Conservation (phyloP, 2,888 invertebrate genomes). For the Torymus aiolomorphi region DNA sequence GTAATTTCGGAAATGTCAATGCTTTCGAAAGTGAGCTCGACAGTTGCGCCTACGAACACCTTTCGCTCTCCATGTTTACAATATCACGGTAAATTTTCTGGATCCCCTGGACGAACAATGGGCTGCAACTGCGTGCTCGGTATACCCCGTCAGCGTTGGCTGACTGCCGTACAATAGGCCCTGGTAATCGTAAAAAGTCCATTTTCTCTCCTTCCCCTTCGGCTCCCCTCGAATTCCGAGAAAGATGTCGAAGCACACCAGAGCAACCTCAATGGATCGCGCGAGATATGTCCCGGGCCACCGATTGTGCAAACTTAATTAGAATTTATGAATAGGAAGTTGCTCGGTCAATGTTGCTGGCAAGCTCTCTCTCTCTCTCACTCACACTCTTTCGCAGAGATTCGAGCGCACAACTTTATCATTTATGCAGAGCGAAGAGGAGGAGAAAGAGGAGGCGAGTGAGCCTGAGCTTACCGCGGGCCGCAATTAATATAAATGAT, state of each 20-base stretch:
- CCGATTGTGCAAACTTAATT: conserved; percentile 72
- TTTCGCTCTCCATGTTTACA: neutral
- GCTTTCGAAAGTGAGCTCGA: too few species aligned
- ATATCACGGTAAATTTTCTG: conserved; percentile 32
- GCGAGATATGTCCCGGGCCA: conserved; percentile 18
- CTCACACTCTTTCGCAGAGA: neutral
- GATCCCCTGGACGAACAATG: conserved; percentile 3
- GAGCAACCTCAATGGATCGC: too few species aligned
- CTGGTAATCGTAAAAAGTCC: neutral
- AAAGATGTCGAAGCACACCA: conserved; percentile 24
- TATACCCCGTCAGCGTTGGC: too few species aligned
- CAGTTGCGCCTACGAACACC: too few species aligned
- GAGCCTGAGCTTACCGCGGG: conserved; percentile 62
- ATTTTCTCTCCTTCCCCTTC: too few species aligned
- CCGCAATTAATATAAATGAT: conserved; percentile 74
- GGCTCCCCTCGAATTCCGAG: conserved; percentile 24
- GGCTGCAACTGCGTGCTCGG: neutral
- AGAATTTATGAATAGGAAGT: conserved; percentile 71
- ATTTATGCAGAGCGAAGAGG: conserved; percentile 64
- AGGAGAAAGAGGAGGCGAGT: neutral
- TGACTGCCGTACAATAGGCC: too few species aligned
- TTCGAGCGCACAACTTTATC: conserved; percentile 67
- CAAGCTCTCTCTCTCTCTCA: conserved; percentile 12
- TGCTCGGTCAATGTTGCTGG: conserved; percentile 56
- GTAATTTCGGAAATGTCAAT: neutral